Conservation (phyloP, 2,888 invertebrate genomes). For the Seira sanloemensis region DNA sequence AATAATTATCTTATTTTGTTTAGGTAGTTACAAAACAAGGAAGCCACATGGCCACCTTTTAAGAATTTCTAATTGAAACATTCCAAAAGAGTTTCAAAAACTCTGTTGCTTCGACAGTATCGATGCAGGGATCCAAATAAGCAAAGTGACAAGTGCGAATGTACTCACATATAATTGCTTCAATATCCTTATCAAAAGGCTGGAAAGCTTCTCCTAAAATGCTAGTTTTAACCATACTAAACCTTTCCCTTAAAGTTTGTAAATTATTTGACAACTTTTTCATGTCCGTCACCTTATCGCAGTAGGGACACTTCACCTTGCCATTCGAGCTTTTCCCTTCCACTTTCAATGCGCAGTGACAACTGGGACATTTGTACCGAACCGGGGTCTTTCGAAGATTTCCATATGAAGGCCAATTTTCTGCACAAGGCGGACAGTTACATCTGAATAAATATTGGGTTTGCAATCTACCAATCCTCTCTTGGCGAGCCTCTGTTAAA, state of each 20-base stretch:
- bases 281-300: constrained; percentile 55
- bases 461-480: constrained; percentile 75
- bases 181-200: constrained; percentile 45
- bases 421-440: constrained; percentile 76
- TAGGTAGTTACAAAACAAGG: too few species aligned
- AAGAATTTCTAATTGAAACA: constrained; percentile 49
- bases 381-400: constrained; percentile 14
- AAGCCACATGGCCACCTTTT: too few species aligned
- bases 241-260: constrained; percentile 53
- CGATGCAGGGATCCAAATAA: constrained; percentile 64
- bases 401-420: constrained; percentile 75
- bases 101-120: constrained; percentile 70
- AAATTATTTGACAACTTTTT: constrained; percentile 49
- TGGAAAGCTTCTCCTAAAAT: constrained; percentile 42
- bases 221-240: constrained; percentile 48
- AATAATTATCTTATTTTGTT: too few species aligned
- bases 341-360: constrained; percentile 28
- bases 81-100: constrained; percentile 71
- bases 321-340: constrained; percentile 33
- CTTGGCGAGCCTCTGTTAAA: constrained; percentile 74
- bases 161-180: constrained; percentile 50
- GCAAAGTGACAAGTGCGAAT: constrained; percentile 57
- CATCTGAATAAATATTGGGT: constrained; percentile 77
- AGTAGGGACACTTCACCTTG: constrained; percentile 58
- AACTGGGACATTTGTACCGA: constrained; percentile 50